Conservation (phyloP, 1,140 invertebrate species). For the Brachionus rubens region DNA sequence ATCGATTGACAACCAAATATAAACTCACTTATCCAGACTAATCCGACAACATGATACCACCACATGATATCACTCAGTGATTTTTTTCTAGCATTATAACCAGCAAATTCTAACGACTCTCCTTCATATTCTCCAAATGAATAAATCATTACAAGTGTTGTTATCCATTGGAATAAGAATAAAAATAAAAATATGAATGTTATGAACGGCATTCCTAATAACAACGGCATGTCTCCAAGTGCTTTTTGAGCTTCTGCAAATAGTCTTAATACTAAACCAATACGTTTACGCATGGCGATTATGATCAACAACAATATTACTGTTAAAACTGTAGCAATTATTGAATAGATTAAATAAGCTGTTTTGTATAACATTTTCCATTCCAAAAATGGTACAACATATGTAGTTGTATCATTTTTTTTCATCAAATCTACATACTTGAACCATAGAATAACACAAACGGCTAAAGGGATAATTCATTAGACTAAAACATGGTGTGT, state of each 20-base stretch:
- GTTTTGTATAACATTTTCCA: conserved; percentile 79
- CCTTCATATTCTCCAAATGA: conserved; percentile 6
- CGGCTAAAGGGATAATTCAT: no score
- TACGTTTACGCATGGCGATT: conserved; percentile 75
- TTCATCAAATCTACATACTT: conserved; percentile 75
- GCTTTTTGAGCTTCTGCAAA: conserved; percentile 82
- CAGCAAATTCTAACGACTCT: background rate
- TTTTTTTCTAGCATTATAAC: background rate
- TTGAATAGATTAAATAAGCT: conserved; percentile 76
- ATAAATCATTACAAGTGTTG: conserved; percentile 67
- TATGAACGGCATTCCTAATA: conserved; percentile 82
- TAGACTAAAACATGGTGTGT: no score
- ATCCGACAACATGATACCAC: conserved; percentile 77
- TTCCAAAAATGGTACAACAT: conserved; percentile 63
- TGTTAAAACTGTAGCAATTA: conserved; percentile 80
- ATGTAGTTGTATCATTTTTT: conserved; percentile 66
- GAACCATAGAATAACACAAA: conserved; percentile 79
- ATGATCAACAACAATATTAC: conserved; percentile 75
- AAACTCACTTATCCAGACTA: conserved; percentile 86
- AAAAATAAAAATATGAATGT: conserved; percentile 78
- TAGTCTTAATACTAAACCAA: conserved; percentile 80
- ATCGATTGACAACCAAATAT: conserved; percentile 83
- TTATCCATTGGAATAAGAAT: conserved; percentile 72
- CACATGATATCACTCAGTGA: conserved; percentile 54
- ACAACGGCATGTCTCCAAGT: conserved; percentile 75